Evolutionary conservation across 2,888 invertebrate species (phyloP).

Genomic region (Esperia sulphurella): DNA sequence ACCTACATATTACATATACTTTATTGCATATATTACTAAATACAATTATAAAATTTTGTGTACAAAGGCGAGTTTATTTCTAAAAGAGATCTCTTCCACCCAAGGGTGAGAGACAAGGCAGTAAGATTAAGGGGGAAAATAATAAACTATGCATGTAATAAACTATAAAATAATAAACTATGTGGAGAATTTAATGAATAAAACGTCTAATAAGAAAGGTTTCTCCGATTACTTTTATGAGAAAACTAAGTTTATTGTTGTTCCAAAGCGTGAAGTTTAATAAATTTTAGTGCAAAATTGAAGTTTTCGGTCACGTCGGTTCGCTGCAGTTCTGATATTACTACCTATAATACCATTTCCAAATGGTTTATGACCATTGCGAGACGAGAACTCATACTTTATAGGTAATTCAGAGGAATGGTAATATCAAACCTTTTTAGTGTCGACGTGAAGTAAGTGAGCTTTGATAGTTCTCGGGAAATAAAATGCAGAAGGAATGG

Average conservation of each 20-base stretch:
- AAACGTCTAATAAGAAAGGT: not conserved
- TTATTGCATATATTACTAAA: not conserved
- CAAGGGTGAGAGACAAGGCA: too few species aligned
- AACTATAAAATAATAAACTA: too few species aligned
- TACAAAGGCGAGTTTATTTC: too few species aligned
- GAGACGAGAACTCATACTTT: conserved; percentile 58
- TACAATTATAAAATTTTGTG: too few species aligned
- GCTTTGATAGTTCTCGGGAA: conserved; percentile 26
- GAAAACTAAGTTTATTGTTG: not conserved
- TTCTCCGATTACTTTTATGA: not conserved
- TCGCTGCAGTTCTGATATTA: conserved; percentile 46
- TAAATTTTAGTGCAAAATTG: conserved; percentile 22
- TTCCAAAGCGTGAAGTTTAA: conserved; percentile 13
- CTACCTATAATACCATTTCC: conserved; percentile 33
- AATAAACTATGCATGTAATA: too few species aligned
- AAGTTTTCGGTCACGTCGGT: conserved; percentile 42
- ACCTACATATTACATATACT: too few species aligned
- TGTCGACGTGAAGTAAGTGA: conserved; percentile 34
- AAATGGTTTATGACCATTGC: conserved; percentile 51
- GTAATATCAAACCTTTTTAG: conserved; percentile 47
- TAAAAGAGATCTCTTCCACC: too few species aligned
- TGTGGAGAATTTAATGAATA: not conserved
- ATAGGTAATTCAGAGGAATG: conserved; percentile 49
- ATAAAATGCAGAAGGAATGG: conserved; percentile 15
- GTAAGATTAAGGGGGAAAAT: too few species aligned